Percentiles rank a stretch among this genome's conserved stretches.
Evolutionary conservation across 1,140 invertebrate species (phyloP).

Genomic region (Brachionus plicatilis): DNA sequence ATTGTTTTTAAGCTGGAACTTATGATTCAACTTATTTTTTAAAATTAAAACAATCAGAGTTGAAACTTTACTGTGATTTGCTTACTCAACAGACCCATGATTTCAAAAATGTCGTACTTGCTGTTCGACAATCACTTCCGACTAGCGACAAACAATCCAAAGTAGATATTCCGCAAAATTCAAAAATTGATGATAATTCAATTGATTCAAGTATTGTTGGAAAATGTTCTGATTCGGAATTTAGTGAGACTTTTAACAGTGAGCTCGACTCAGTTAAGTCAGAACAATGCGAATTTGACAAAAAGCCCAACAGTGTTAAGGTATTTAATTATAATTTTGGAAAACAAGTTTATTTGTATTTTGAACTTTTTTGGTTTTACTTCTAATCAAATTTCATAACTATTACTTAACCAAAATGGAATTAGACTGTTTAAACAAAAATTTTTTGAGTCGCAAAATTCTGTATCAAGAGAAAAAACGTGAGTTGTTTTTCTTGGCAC

Average conservation of each 20-base stretch:
- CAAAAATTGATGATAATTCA: background rate
- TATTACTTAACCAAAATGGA: too few species aligned
- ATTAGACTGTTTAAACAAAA: too few species aligned
- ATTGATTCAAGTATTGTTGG: background rate
- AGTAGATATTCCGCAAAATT: background rate
- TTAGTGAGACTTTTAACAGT: background rate
- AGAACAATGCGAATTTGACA: background rate
- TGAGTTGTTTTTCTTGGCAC: too few species aligned
- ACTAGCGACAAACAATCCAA: background rate
- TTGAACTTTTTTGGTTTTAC: background rate
- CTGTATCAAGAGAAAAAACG: too few species aligned
- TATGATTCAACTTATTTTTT: constrained; percentile 31
- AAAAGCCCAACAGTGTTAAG: background rate
- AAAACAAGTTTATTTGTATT: background rate
- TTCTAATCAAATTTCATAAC: too few species aligned
- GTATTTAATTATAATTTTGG: background rate
- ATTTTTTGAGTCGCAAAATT: too few species aligned
- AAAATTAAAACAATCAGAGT: constrained; percentile 16
- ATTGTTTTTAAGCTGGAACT: background rate
- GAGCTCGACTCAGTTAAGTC: background rate
- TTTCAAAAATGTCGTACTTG: background rate
- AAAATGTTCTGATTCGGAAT: background rate
- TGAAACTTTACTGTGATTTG: constrained; percentile 11
- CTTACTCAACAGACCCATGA: constrained; percentile 11
- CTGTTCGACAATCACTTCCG: background rate